Percentiles rank a stretch among this genome's conserved stretches.
Conservation (phyloP, 2,113 vertebrate species). For the Lasiurus borealis region DNA sequence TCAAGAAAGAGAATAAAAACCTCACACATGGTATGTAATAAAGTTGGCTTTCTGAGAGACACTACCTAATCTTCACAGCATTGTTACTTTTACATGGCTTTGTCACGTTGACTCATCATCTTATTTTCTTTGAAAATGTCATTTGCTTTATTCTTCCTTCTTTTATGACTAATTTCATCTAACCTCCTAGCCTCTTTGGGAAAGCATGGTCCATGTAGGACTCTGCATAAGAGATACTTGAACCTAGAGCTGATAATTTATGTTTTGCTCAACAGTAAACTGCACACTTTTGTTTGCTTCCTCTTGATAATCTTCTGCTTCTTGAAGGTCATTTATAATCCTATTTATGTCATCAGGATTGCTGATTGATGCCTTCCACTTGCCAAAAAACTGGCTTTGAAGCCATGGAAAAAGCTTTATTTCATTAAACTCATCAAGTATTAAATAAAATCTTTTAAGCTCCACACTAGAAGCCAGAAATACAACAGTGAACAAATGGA, state of each 20-base stretch:
- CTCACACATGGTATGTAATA: neutral
- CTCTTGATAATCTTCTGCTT: neutral
- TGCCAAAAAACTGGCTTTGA: slow-evolving; percentile 32
- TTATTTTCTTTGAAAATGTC: slow-evolving; percentile 1
- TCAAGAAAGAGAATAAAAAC: neutral
- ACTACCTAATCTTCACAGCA: neutral
- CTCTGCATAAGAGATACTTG: neutral
- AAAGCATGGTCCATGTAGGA: neutral
- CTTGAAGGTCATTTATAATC: neutral
- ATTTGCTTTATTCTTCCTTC: neutral
- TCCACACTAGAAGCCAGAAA: neutral
- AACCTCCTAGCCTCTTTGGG: neutral
- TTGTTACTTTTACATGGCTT: neutral
- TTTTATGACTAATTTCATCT: slow-evolving; percentile 1
- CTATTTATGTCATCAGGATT: neutral
- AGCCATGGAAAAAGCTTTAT: neutral
- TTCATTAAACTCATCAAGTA: slow-evolving; percentile 13
- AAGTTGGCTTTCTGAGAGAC: neutral
- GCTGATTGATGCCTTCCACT: slow-evolving; percentile 4
- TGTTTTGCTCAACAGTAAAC: neutral
- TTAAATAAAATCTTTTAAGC: slow-evolving; percentile 37
- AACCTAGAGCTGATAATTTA: neutral
- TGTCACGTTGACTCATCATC: neutral
- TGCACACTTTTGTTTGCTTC: neutral
- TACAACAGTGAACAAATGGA: neutral